Conservation (phyloP, 2,888 invertebrate species). For the Agonopterix arenella region DNA sequence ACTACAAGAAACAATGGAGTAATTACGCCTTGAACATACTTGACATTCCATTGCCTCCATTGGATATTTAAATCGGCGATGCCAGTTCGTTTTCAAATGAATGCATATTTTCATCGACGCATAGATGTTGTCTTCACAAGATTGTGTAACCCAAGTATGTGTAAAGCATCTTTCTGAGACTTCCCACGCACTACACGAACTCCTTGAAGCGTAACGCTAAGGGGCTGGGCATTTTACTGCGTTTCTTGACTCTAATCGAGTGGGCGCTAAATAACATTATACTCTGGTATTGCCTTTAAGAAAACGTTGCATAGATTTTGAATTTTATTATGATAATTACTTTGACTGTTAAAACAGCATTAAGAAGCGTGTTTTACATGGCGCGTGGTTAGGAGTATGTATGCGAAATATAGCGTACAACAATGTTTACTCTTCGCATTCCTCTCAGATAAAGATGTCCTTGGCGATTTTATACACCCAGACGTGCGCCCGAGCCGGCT, state of each 20-base stretch:
- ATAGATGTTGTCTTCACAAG: constrained; percentile 55
- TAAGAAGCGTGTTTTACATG: constrained; percentile 18
- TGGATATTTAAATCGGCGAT: constrained; percentile 6
- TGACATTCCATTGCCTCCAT: constrained; percentile 6
- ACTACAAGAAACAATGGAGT: constrained; percentile 12
- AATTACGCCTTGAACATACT: constrained; percentile 11
- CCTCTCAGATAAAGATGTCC: constrained; percentile 72
- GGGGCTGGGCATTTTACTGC: constrained; percentile 67
- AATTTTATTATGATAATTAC: too few relatives aligned
- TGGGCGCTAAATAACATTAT: constrained; percentile 37
- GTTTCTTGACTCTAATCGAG: constrained; percentile 34
- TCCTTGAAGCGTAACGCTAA: constrained; percentile 61
- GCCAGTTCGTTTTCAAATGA: constrained; percentile 5
- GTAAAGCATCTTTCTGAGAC: constrained; percentile 45
- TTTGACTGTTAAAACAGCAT: too few relatives aligned
- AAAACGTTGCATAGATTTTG: too few relatives aligned
- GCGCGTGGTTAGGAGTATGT: constrained; percentile 32
- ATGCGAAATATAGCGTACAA: constrained; percentile 51
- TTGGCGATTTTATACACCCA: constrained; percentile 59
- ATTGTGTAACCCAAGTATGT: constrained; percentile 71
- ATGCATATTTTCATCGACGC: constrained; percentile 6
- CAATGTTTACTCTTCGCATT: constrained; percentile 70
- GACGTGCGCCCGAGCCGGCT: constrained; percentile 32
- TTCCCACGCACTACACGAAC: constrained; percentile 68
- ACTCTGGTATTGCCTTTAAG: too few relatives aligned